Evolutionary conservation across 2,113 vertebrate species (phyloP).

Genomic region (Pterocles burchelli): DNA sequence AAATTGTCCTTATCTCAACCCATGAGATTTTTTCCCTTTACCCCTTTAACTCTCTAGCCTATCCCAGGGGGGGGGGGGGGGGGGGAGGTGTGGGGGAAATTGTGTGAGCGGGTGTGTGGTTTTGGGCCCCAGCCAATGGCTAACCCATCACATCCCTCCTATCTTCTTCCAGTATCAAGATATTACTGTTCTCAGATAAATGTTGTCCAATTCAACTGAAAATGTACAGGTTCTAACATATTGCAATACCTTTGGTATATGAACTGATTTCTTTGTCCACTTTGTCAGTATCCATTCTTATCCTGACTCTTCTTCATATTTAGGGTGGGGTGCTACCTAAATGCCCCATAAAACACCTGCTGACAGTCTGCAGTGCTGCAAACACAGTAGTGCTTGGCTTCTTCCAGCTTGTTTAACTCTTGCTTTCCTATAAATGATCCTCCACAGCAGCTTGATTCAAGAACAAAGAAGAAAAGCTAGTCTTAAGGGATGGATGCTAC

Average conservation of each 20-base stretch:
- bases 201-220: neutral
- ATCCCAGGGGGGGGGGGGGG: too few relatives aligned
- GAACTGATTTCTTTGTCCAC: neutral
- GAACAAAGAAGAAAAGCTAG: neutral
- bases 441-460: neutral
- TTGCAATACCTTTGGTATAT: neutral
- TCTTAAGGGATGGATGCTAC: neutral
- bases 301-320: neutral
- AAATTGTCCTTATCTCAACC: too few relatives aligned
- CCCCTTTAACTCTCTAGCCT: too few relatives aligned
- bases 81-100: too few relatives aligned
- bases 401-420: neutral
- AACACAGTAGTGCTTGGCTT: neutral
- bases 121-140: too few relatives aligned
- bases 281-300: neutral
- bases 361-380: neutral
- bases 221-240: neutral
- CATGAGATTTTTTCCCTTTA: too few relatives aligned
- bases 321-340: neutral
- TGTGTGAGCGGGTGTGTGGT: too few relatives aligned
- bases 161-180: neutral
- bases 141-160: too few relatives aligned
- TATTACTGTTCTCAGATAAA: neutral
- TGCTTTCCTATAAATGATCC: neutral
- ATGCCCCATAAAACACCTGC: neutral